phyloP scores from a whole-genome alignment of 2,888 invertebrate genomes.

The Dolichopus griseipennis region DNA sequence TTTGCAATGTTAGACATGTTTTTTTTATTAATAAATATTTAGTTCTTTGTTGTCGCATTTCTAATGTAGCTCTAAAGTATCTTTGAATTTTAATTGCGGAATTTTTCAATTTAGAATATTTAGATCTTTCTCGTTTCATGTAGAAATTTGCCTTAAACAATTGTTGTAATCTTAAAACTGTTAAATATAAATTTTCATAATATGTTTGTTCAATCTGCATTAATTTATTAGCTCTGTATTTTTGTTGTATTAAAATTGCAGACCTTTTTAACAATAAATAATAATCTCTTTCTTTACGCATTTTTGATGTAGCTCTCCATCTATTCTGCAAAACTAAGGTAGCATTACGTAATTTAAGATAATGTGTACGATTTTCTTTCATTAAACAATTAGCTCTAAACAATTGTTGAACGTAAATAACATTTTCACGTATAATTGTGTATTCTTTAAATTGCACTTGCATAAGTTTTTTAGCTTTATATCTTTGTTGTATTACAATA shows the following conservation, averaged over 20 bases:
- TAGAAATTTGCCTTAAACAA: conserved; percentile 34
- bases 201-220: conserved; percentile 29
- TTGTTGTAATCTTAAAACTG: conserved; percentile 32
- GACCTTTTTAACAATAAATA: conserved; percentile 29
- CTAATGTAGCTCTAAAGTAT: conserved; percentile 27
- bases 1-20: conserved; percentile 35
- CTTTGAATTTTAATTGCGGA: conserved; percentile 32
- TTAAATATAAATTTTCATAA: conserved; percentile 28
- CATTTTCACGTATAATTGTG: conserved; percentile 23
- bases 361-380: conserved; percentile 26
- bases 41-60: conserved; percentile 27
- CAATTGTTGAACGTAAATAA: conserved; percentile 36
- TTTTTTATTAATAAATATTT: conserved; percentile 28
- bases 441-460: conserved; percentile 22
- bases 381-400: conserved; percentile 24
- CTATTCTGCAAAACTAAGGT: conserved; percentile 32
- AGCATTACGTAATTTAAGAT: conserved; percentile 26
- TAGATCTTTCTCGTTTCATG: conserved; percentile 29
- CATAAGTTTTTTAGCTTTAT: conserved; percentile 33
- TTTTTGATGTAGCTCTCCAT: conserved; percentile 34
- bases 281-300: conserved; percentile 23
- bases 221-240: conserved; percentile 36
- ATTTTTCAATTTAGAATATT: conserved; percentile 28
- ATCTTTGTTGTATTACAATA: conserved; percentile 42
- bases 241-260: conserved; percentile 39